Percentiles rank a stretch among this genome's conserved stretches.
Conservation (phyloP, 1,140 invertebrate species). For the Zophobas atratus region DNA sequence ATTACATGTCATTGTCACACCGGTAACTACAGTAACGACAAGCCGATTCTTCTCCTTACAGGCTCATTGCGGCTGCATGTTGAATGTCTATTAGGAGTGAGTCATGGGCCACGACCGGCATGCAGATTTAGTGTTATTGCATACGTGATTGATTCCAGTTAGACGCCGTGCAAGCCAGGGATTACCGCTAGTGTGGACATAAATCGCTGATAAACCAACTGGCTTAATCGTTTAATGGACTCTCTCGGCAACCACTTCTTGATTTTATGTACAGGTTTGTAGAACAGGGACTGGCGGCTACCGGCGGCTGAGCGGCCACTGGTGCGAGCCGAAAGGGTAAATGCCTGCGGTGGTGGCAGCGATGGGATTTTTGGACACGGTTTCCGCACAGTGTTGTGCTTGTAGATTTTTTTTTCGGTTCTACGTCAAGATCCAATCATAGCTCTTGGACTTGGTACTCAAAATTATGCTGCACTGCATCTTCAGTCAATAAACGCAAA, state of each 20-base stretch:
- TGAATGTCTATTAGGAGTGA: slow-evolving; percentile 61
- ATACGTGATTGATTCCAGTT: slow-evolving; percentile 59
- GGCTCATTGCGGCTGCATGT: slow-evolving; percentile 52
- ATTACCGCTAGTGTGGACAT: slow-evolving; percentile 55
- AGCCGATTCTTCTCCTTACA: slow-evolving; percentile 56
- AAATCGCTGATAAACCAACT: slow-evolving; percentile 60
- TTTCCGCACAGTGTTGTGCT: no score
- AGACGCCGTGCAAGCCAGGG: slow-evolving; percentile 51
- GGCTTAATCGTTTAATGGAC: slow-evolving; percentile 60
- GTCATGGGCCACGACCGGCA: slow-evolving; percentile 59
- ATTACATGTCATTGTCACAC: slow-evolving; percentile 53
- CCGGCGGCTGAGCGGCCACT: neutral
- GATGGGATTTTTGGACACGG: no score
- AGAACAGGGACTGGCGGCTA: slow-evolving; percentile 38
- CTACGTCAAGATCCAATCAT: no score
- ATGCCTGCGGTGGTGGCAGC: no score
- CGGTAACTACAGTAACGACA: slow-evolving; percentile 44
- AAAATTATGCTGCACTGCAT: no score
- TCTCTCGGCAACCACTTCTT: slow-evolving; percentile 39
- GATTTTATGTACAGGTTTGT: slow-evolving; percentile 48
- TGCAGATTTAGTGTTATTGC: slow-evolving; percentile 63
- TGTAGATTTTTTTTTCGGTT: no score
- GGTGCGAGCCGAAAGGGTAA: no score
- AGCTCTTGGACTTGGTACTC: no score
- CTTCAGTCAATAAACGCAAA: no score